Percentiles rank a stretch among this genome's conserved stretches.
phyloP scores from a whole-genome alignment of 2,113 vertebrate genomes.

The Cyphomyrus plagiostoma region DNA sequence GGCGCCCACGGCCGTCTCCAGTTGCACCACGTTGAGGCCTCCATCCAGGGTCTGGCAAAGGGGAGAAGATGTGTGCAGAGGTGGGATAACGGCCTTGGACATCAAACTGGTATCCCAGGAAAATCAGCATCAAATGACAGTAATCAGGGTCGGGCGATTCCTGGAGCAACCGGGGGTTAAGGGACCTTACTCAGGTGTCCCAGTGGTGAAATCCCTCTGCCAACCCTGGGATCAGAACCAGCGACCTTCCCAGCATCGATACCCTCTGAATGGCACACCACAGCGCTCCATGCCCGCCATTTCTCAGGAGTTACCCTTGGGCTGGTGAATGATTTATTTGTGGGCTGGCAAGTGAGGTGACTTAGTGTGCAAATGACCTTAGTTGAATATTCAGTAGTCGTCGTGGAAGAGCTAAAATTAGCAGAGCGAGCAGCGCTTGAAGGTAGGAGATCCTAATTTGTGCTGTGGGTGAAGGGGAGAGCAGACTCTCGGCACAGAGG shows the following conservation, averaged over 20 bases:
- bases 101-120: background rate
- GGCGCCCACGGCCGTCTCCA: slow-evolving; percentile 96
- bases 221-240: background rate
- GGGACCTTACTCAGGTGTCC: background rate
- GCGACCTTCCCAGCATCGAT: background rate
- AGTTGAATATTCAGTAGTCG: background rate
- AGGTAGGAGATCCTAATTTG: background rate
- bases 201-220: background rate
- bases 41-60: slow-evolving; percentile 80
- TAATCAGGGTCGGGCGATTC: background rate
- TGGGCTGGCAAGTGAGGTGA: background rate
- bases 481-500: background rate
- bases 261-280: background rate
- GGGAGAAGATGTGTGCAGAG: background rate
- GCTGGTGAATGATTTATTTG: background rate
- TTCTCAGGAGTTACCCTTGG: background rate
- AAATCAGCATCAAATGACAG: background rate
- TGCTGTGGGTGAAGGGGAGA: background rate
- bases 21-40: slow-evolving; percentile 91
- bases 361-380: background rate
- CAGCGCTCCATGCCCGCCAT: background rate
- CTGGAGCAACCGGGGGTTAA: background rate
- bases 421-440: background rate
- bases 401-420: background rate
- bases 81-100: background rate